Conservation (phyloP, 2,113 vertebrate species). For the Antigone vipio region DNA sequence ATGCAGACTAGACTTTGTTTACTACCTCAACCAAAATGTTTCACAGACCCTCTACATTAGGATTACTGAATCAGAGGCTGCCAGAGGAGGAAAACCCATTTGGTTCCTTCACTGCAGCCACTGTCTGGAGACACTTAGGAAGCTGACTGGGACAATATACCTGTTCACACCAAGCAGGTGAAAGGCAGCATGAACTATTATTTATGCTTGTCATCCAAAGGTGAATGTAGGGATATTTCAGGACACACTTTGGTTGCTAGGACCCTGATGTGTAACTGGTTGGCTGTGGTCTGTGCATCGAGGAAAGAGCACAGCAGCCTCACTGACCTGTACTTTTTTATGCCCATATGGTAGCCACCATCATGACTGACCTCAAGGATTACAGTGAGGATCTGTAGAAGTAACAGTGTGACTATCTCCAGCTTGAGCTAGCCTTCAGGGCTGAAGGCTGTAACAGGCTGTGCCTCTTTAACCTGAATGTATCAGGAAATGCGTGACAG, state of each 20-base stretch:
- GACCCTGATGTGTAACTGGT: background rate
- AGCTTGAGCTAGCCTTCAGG: constrained; percentile 46
- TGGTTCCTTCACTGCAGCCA: background rate
- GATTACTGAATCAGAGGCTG: background rate
- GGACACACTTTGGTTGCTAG: fast-evolving
- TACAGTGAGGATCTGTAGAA: background rate
- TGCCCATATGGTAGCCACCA: background rate
- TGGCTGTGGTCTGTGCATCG: background rate
- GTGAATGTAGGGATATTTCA: background rate
- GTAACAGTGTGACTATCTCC: constrained; percentile 5
- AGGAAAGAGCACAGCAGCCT: background rate
- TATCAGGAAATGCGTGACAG: constrained; percentile 41
- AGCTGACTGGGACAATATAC: background rate
- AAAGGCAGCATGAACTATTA: background rate
- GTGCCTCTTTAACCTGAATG: constrained; percentile 52
- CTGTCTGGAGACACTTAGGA: background rate
- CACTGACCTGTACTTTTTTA: background rate
- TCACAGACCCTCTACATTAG: background rate
- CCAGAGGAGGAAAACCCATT: background rate
- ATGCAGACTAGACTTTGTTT: background rate
- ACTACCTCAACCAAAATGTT: background rate
- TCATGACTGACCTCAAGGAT: background rate
- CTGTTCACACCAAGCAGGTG: background rate
- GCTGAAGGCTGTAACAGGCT: constrained; percentile 44
- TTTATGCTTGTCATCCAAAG: background rate